These are phyloP conservation scores for Daphoenositta chrysoptera DNA, from an alignment of 2,113 vertebrate species.

Conservation along the genomic window DNA sequence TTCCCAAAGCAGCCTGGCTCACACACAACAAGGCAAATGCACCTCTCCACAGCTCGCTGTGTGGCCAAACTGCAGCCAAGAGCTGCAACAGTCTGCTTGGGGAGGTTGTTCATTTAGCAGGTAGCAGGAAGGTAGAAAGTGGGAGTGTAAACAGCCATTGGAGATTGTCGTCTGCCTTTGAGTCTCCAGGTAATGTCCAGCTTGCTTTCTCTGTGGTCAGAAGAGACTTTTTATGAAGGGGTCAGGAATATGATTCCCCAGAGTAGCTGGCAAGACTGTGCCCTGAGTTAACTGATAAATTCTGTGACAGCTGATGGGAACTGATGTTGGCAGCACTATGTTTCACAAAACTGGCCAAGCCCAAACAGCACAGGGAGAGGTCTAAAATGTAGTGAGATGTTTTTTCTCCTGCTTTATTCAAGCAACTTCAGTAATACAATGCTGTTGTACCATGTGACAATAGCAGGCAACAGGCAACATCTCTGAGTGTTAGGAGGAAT, in stretches of 20 bases:
- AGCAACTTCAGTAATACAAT: neutral
- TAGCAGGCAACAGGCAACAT: neutral
- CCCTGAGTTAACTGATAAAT: neutral
- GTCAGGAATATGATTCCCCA: neutral
- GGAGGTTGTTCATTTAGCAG: neutral
- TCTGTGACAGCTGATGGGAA: neutral
- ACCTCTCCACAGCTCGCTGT: accelerated
- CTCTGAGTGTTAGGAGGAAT: neutral
- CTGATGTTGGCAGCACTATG: neutral
- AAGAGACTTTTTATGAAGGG: neutral
- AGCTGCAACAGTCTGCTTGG: neutral
- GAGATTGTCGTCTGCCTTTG: neutral
- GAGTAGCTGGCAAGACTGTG: neutral
- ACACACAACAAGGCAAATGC: neutral
- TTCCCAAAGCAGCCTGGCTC: accelerated
- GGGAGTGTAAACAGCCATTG: neutral
- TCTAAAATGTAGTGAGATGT: neutral
- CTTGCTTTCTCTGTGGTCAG: neutral
- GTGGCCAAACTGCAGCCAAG: accelerated
- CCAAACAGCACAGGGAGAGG: neutral
- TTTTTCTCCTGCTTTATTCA: neutral
- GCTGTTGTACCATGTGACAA: neutral
- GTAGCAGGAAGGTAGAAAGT: neutral
- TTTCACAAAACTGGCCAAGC: neutral
- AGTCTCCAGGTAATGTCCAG: neutral